Evolutionary conservation across 2,888 invertebrate species (phyloP).

Genomic region (Caprella mutica): DNA sequence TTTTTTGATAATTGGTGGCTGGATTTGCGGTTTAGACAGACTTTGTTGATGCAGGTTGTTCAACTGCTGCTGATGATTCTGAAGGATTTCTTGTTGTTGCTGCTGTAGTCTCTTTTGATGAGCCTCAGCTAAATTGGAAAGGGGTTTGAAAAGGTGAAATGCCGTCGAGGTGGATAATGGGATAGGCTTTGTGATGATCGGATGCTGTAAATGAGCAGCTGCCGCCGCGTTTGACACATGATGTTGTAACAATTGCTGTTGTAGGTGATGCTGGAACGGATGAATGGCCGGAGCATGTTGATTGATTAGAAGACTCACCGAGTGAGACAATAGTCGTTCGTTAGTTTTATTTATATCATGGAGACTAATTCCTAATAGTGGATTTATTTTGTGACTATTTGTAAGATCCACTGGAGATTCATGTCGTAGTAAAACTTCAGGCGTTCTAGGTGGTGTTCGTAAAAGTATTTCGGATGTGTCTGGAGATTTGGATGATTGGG

Average conservation of each 20-base stretch:
- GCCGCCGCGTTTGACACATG: too few relatives aligned
- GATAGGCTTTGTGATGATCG: constrained; percentile 4
- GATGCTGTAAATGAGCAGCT: constrained; percentile 1
- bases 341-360: background rate
- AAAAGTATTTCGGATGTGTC: constrained; percentile 21
- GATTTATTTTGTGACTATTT: constrained; percentile 3
- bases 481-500: background rate
- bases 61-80: background rate
- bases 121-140: background rate
- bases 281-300: background rate
- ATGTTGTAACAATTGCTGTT: constrained; percentile 4
- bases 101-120: constrained; percentile 1
- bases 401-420: constrained; percentile 28
- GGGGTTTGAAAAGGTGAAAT: constrained; percentile 1
- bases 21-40: too few relatives aligned
- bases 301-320: constrained; percentile 1
- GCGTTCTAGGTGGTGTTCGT: constrained; percentile 28
- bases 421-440: constrained; percentile 6
- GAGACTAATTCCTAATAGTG: background rate
- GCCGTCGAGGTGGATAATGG: background rate
- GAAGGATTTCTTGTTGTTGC: background rate
- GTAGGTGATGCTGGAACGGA: background rate
- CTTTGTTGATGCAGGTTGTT: too few relatives aligned
- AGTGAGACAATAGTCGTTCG: background rate
- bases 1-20: too few relatives aligned